These are phyloP conservation scores for Xylota sylvarum DNA, from an alignment of 2,888 invertebrate genomes.

Conservation along the genomic window DNA sequence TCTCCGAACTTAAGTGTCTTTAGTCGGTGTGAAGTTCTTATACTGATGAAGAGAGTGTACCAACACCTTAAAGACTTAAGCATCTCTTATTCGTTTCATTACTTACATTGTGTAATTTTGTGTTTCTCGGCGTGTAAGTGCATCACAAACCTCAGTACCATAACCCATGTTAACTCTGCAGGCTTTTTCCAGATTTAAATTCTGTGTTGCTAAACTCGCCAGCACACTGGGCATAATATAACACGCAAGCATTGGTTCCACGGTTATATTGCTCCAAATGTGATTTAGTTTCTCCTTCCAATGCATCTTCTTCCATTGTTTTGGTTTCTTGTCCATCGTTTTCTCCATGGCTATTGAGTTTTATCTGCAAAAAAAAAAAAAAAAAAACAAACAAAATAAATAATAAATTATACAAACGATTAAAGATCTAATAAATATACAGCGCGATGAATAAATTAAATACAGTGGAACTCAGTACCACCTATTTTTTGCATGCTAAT, in stretches of 20 bases:
- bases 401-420: not conserved
- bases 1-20: too few relatives aligned
- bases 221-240: conserved; percentile 88
- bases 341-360: conserved; percentile 49
- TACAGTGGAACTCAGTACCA: not conserved
- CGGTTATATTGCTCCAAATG: conserved; percentile 87
- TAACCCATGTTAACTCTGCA: conserved; percentile 93
- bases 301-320: conserved; percentile 82
- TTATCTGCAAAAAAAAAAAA: conserved; percentile 41
- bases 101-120: conserved; percentile 86
- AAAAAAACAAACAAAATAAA: conserved; percentile 7
- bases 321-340: conserved; percentile 74
- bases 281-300: conserved; percentile 85
- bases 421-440: not conserved
- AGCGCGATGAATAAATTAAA: conserved; percentile 11
- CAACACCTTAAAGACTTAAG: too few relatives aligned
- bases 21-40: too few relatives aligned
- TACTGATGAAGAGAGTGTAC: too few relatives aligned
- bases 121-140: conserved; percentile 90
- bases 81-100: too few relatives aligned
- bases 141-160: conserved; percentile 90
- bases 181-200: conserved; percentile 94
- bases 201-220: conserved; percentile 92
- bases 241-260: conserved; percentile 88
- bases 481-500: not conserved